These are phyloP conservation scores for Rynchops niger DNA, from an alignment of 2,113 vertebrate species.

Conservation along the genomic window DNA sequence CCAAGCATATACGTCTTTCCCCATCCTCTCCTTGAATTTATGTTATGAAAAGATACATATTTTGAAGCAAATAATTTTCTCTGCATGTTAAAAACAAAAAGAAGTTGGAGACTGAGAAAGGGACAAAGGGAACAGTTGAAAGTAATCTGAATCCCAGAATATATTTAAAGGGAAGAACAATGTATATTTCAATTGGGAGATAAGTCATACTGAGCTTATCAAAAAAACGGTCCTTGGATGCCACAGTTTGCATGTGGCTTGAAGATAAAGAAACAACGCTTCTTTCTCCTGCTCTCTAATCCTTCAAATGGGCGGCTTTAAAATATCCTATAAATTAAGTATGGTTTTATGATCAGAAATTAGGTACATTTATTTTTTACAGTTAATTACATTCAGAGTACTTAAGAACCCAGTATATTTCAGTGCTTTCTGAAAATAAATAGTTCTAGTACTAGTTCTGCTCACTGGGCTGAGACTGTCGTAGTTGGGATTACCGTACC, in stretches of 20 bases:
- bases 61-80: constrained; percentile 47
- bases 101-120: background rate
- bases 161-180: constrained; percentile 36
- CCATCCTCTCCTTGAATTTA: constrained; percentile 23
- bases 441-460: background rate
- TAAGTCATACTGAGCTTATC: constrained; percentile 58
- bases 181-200: constrained; percentile 11
- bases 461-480: background rate
- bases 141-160: background rate
- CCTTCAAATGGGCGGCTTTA: constrained; percentile 41
- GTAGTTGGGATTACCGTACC: rapidly evolving
- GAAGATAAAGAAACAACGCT: constrained; percentile 48
- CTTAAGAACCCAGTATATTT: background rate
- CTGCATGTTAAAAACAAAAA: constrained; percentile 26
- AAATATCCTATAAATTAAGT: background rate
- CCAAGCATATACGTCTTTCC: background rate
- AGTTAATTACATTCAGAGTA: background rate
- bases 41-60: constrained; percentile 56
- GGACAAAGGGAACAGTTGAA: background rate
- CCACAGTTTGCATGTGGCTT: constrained; percentile 28
- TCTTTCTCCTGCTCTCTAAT: background rate
- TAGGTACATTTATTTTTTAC: background rate
- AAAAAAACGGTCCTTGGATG: background rate
- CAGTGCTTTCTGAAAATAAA: background rate
- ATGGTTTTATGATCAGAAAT: constrained; percentile 15